Evolutionary conservation across 2,797 vertebrate species (phyloP).

Genomic region (Microctenopoma stevenorrisi): DNA sequence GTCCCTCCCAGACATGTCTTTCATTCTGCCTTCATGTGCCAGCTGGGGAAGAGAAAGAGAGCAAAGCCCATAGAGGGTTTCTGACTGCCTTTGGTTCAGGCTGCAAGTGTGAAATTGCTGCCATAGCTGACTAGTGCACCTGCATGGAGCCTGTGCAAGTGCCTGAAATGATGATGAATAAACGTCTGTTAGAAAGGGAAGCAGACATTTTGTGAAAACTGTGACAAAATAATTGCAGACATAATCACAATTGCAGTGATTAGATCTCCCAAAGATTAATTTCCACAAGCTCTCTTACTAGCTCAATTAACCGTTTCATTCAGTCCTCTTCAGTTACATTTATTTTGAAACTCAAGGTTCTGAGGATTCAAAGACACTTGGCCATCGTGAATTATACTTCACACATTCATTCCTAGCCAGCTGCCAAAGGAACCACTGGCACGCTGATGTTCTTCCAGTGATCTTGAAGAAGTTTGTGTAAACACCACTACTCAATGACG

Average conservation of each 20-base stretch:
- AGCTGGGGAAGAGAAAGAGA: conserved; percentile 27
- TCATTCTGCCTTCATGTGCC: conserved; percentile 29
- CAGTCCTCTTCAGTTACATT: background rate
- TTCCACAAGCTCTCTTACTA: background rate
- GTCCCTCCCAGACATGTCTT: conserved; percentile 38
- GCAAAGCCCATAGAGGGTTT: conserved; percentile 36
- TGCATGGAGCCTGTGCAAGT: conserved; percentile 23
- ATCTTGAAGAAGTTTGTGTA: conserved; percentile 36
- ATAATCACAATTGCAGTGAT: too few species aligned
- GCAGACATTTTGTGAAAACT: conserved; percentile 1
- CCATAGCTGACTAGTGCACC: conserved; percentile 49
- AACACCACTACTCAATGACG: conserved; percentile 47
- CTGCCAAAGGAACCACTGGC: conserved; percentile 26
- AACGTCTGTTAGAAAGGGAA: conserved; percentile 14
- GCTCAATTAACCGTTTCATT: conserved; percentile 1
- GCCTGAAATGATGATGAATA: conserved; percentile 39
- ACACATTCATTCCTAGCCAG: conserved; percentile 29
- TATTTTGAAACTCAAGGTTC: conserved; percentile 1
- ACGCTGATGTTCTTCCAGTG: conserved; percentile 20
- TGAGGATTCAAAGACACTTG: background rate
- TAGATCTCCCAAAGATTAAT: background rate
- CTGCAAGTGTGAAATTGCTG: conserved; percentile 63
- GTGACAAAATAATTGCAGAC: background rate
- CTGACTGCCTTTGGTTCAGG: conserved; percentile 32
- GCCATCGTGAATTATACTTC: conserved; percentile 1